Evolutionary conservation across 2,888 invertebrate species (phyloP).

Genomic region (Netelia fuscicornis): DNA sequence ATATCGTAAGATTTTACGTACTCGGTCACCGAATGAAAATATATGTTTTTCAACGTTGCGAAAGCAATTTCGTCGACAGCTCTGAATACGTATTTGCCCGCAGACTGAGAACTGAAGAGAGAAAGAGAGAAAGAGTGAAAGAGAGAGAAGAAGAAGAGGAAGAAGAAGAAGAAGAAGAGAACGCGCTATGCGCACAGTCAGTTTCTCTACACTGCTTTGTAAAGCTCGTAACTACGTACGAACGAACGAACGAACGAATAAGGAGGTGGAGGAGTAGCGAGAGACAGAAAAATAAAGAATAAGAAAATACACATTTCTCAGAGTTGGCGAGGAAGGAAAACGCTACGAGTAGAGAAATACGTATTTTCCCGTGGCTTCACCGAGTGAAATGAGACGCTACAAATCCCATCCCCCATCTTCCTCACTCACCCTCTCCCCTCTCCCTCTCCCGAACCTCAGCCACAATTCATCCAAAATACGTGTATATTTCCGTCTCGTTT

Average conservation of each 20-base stretch:
- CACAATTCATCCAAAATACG: neutral
- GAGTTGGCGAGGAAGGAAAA: constrained; percentile 33
- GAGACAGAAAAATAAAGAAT: constrained; percentile 13
- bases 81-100: constrained; percentile 62
- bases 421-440: neutral
- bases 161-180: neutral
- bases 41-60: constrained; percentile 55
- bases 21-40: constrained; percentile 36
- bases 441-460: neutral
- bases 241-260: constrained; percentile 8
- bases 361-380: constrained; percentile 2
- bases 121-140: neutral
- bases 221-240: constrained; percentile 39
- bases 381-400: constrained; percentile 22
- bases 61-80: constrained; percentile 69
- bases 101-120: constrained; percentile 22
- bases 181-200: constrained; percentile 30
- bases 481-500: neutral
- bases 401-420: neutral
- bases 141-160: neutral
- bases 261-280: constrained; percentile 13
- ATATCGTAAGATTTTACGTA: no score
- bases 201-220: constrained; percentile 18
- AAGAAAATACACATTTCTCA: constrained; percentile 47
- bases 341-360: constrained; percentile 36